Percentiles rank a stretch among this genome's conserved stretches.
Evolutionary conservation across 2,113 vertebrate genomes (phyloP).

Genomic region (Cariama cristata): DNA sequence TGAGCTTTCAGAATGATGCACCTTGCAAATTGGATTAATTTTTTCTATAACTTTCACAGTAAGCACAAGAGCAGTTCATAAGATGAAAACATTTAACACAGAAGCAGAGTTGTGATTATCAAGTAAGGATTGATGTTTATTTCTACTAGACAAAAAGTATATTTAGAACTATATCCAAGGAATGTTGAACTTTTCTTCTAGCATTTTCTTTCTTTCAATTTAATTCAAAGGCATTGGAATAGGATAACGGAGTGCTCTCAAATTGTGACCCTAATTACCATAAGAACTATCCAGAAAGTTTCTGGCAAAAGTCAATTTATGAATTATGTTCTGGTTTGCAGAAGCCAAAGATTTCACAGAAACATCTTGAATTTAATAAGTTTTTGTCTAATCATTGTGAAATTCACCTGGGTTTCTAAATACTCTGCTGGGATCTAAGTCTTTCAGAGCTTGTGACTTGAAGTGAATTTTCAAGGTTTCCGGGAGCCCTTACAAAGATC

Average conservation of each 20-base stretch:
- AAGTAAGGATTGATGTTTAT: background rate
- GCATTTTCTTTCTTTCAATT: background rate
- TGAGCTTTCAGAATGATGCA: background rate
- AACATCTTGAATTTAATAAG: background rate
- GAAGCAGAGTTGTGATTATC: background rate
- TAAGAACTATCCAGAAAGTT: background rate
- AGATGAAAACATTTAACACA: background rate
- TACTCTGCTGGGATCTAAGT: background rate
- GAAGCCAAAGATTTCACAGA: background rate
- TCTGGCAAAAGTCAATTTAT: background rate
- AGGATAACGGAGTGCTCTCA: background rate
- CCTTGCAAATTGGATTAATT: background rate
- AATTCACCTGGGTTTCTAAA: background rate
- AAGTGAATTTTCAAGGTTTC: background rate
- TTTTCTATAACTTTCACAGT: background rate
- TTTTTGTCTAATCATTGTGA: background rate
- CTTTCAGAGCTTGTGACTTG: background rate
- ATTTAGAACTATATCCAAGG: background rate
- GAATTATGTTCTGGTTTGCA: background rate
- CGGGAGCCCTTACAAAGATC: background rate
- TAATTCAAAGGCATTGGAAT: background rate
- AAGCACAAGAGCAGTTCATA: background rate
- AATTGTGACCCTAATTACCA: background rate
- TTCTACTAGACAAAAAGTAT: background rate
- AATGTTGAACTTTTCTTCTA: background rate